These are phyloP conservation scores for Periophthalmodon schlosseri DNA, from an alignment of 2,113 vertebrate species.

Conservation along the genomic window DNA sequence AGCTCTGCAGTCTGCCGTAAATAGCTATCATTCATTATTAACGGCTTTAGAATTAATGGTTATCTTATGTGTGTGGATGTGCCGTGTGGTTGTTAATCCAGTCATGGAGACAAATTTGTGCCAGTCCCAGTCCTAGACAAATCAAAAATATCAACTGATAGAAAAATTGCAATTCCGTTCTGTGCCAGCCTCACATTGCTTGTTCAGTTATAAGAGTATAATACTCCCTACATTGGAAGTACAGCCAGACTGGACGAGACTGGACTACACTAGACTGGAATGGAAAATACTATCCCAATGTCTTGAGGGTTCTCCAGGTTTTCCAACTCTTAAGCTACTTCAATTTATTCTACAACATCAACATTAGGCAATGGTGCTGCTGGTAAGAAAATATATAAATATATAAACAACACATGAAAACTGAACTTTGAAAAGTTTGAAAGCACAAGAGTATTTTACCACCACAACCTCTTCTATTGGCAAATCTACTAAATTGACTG, in stretches of 20 bases:
- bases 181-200: too few species aligned
- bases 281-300: too few species aligned
- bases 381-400: not conserved
- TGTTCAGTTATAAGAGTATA: too few species aligned
- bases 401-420: not conserved
- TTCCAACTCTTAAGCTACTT: too few species aligned
- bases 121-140: not conserved
- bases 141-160: not conserved
- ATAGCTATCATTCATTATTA: slow-evolving; percentile 67
- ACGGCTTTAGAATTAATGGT: slow-evolving; percentile 65
- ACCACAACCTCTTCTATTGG: not conserved
- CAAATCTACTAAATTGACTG: not conserved
- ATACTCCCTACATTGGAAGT: too few species aligned
- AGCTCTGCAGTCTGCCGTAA: slow-evolving; percentile 68
- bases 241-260: too few species aligned
- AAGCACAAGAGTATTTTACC: not conserved
- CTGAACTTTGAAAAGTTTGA: not conserved
- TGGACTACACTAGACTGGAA: too few species aligned
- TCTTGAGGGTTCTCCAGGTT: too few species aligned
- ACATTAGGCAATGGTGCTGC: not conserved
- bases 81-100: slow-evolving; percentile 36
- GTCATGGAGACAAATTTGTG: slow-evolving; percentile 3
- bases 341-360: too few species aligned
- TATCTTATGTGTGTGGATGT: slow-evolving; percentile 48
- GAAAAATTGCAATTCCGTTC: too few species aligned